Base-by-base conservation (phyloP, 2,797 vertebrate genomes). In the Okamejei kenojei region DNA sequence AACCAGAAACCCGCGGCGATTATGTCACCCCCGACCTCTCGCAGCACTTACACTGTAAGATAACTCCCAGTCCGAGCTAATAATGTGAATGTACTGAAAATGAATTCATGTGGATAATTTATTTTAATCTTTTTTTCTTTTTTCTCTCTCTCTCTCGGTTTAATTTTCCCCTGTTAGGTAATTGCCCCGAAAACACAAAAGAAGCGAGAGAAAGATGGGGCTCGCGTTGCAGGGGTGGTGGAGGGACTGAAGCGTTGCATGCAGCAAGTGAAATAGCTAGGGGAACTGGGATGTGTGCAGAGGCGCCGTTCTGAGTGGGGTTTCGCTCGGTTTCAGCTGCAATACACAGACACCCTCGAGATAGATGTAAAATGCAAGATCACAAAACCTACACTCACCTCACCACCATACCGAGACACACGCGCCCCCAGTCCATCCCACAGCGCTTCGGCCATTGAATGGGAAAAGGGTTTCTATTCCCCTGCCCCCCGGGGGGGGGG, bases 41-140 rank as follows among this genome's bases (percentile, higher is more conserved):
- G 17, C 84, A 35, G 84, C 65, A 35, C 35, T 65, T 88, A 61
- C n/a, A 68, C 84, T 65, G 84, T n/a, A 88, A 35, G 84, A 88
- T 88, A 88, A 68, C 84, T 88, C 61, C 84, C 61, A 68, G 84
- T 68, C 32, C 35, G 68, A n/a, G 11, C n/a, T 88, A 17, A 35
- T 68, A 88, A 88, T 21, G n/a, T 15, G n/a, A 68, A 88, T 88
- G 84, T 88, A 68, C 84, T 88, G 84, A 88, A 45, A 88, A 88
- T 65, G 61, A 68, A 88, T 68, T 88, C 84, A 88, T 68, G 84
- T 88, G 61, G 84, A 88, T 88, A 88, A 88, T 88, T 88, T 88
- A 88, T 88, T 88, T 88, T 65, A 88, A 88, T 88, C n/a, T 88
- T 88, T 88, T 68, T 65, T 35, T 1, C 1, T 38, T 65, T 88